These are phyloP conservation scores for Adrianichthys oophorus DNA, from an alignment of 2,797 vertebrate species.

Conservation along the genomic window DNA sequence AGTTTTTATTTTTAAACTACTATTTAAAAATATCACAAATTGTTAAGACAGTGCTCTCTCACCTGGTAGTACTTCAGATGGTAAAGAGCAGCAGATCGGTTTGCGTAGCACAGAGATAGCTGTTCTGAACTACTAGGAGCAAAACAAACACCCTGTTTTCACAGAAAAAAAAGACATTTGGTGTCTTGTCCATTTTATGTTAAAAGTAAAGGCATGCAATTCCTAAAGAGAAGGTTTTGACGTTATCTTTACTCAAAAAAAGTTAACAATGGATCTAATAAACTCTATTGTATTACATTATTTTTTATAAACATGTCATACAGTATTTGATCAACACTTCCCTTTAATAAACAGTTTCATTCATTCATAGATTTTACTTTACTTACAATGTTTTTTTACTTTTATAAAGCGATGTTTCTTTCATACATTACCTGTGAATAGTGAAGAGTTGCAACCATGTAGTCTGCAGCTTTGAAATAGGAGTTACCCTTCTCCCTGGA, in stretches of 20 bases:
- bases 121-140: slow-evolving; percentile 77
- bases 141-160: slow-evolving; percentile 83
- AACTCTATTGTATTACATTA: neutral
- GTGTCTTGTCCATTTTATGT: slow-evolving; percentile 8
- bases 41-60: slow-evolving; percentile 43
- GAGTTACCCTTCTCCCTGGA: slow-evolving; percentile 83
- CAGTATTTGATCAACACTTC: no score
- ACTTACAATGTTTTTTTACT: neutral
- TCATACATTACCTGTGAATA: slow-evolving; percentile 83
- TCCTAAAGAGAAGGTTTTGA: neutral
- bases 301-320: neutral
- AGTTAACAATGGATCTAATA: neutral
- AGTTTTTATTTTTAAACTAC: no score
- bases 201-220: neutral
- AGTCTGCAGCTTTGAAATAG: slow-evolving; percentile 80
- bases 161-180: slow-evolving; percentile 17
- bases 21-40: neutral
- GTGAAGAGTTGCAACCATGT: slow-evolving; percentile 72
- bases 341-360: no score
- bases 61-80: slow-evolving; percentile 85
- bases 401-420: neutral
- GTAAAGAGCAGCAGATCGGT: slow-evolving; percentile 91
- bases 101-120: slow-evolving; percentile 88
- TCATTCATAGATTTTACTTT: neutral
- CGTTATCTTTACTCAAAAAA: neutral